Evolutionary conservation across 2,113 vertebrate species (phyloP).

Genomic region (Perognathus longimembris): DNA sequence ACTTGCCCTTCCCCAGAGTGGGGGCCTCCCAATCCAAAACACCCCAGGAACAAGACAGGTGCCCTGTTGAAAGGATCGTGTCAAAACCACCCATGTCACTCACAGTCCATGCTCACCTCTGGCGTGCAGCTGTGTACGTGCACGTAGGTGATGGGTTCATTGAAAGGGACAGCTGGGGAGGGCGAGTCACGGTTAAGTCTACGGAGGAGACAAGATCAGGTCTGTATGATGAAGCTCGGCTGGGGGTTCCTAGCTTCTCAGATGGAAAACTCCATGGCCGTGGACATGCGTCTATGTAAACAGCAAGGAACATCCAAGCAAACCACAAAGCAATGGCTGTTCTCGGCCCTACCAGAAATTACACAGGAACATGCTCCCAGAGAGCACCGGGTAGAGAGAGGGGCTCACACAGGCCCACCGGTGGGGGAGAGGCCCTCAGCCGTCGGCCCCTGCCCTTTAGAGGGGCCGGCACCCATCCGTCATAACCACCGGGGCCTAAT

Average conservation of each 20-base stretch:
- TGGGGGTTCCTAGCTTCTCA: no score
- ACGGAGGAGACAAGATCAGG: background rate
- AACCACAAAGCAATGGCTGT: background rate
- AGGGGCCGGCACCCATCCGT: background rate
- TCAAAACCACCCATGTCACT: background rate
- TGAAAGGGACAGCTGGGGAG: background rate
- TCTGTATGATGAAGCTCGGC: background rate
- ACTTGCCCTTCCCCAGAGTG: no score
- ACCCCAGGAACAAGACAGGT: no score
- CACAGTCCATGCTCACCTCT: background rate
- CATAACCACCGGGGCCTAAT: no score
- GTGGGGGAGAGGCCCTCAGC: background rate
- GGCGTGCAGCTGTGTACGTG: background rate
- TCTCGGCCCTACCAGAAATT: background rate
- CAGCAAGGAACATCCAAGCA: background rate
- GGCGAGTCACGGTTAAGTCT: background rate
- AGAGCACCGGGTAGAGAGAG: background rate
- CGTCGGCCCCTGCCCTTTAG: background rate
- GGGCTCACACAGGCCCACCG: background rate
- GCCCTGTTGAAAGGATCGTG: no score
- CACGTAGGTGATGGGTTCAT: background rate
- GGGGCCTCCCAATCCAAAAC: no score
- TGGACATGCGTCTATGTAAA: no score
- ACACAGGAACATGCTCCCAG: background rate
- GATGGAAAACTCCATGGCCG: background rate